These are phyloP conservation scores for Drosophila bunnanda DNA, from an alignment of 2,888 invertebrate genomes.

Conservation along the genomic window DNA sequence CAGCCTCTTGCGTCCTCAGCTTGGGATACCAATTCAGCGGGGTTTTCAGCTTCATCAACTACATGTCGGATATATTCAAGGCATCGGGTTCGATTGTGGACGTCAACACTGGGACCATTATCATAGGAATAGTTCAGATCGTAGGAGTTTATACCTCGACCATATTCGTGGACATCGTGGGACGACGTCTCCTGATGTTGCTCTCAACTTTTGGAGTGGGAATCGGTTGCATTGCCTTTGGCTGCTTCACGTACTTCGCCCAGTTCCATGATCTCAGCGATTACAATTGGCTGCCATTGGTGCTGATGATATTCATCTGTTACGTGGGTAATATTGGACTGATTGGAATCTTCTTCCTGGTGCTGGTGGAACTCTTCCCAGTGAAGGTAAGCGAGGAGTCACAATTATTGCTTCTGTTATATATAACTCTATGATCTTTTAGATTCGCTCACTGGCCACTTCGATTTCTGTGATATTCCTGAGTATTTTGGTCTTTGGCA, in stretches of 20 bases:
- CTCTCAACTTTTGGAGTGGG: constrained; percentile 76
- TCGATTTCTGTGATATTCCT: constrained; percentile 71
- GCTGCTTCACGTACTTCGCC: constrained; percentile 69
- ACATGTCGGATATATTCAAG: constrained; percentile 82
- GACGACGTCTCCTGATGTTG: constrained; percentile 79
- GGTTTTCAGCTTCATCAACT: constrained; percentile 80
- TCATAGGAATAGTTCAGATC: constrained; percentile 81
- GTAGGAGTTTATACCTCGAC: constrained; percentile 78
- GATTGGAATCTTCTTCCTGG: constrained; percentile 78
- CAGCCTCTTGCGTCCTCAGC: constrained; percentile 65
- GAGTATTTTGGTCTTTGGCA: constrained; percentile 72
- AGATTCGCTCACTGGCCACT: constrained; percentile 80
- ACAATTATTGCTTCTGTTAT: neutral
- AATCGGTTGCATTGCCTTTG: constrained; percentile 73
- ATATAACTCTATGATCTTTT: neutral
- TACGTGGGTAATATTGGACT: constrained; percentile 81
- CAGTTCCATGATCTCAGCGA: constrained; percentile 52
- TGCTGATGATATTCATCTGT: constrained; percentile 77
- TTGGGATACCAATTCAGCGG: constrained; percentile 79
- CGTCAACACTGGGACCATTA: constrained; percentile 81
- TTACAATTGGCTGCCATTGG: constrained; percentile 78
- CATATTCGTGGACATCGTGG: constrained; percentile 78
- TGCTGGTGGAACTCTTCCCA: constrained; percentile 82
- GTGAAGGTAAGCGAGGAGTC: constrained; percentile 68
- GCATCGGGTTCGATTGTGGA: constrained; percentile 74